Evolutionary conservation across 2,888 invertebrate genomes (phyloP), one percentile per base, ranked within the genome.

Genomic region (Drosophila mimetica): DNA sequence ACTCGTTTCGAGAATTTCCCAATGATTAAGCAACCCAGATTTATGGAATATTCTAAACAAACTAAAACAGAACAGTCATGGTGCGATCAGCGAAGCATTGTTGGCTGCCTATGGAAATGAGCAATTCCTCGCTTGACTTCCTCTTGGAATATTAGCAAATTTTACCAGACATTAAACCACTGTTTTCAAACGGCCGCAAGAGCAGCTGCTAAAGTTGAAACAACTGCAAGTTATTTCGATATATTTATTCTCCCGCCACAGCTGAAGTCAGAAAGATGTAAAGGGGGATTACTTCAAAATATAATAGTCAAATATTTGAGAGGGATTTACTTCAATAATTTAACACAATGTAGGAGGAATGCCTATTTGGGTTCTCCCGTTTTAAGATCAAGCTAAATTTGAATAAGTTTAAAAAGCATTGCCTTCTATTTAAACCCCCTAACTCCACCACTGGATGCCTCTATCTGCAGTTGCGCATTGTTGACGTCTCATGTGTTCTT

Each of bases 401-500:
- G 25, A 25, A 25, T 1, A 6, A 7, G 25, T 25, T 25, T 25
- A 25, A 22, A 22, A 22, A 25, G 7, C 25, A 7, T 22, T 22
- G 22, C 22, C 22, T 5, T 25, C 5, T 25, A 25, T 7, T 25
- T 7, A 25, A 25, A 8, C 46, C 59, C 60, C 59, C 9, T 4
- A 7, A 34, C 34, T 14, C 28, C 4, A 4, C 42, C 59, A 11
- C 57, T 54, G 30, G 22, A 34, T 52, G 37, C 16, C 28, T 37
- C 37, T 52, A 36, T 44, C 32, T 64, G 63, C 63, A 64, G 14
- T 65, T 75, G 71, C 44, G 64, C 58, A 51, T 72, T 70, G 70
- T 59, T 65, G 67, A 51, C 64, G 54, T 59, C 9, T 44, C 22
- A 14, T 60, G 36, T 57, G 54, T 84, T 81, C 76, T 75, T 53